Percentiles rank a stretch among this genome's conserved stretches.
Conservation (phyloP, 1,140 invertebrate genomes). For the Sinella curviseta region DNA sequence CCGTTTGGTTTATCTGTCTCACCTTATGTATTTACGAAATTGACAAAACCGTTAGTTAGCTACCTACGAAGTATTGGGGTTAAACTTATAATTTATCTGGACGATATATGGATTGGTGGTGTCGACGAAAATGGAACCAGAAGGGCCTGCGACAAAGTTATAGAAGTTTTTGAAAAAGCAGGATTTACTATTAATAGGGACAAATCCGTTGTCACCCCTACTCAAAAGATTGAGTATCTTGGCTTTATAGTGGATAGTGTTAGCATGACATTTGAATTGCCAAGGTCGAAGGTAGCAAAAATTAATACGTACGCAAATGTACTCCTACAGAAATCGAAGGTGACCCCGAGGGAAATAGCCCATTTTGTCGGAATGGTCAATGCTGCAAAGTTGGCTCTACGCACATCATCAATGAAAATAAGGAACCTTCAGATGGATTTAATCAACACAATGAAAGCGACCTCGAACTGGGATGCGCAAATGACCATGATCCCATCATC, state of each 20-base stretch:
- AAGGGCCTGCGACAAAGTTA: not conserved
- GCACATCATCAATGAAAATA: not conserved
- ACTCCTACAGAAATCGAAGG: too few relatives aligned
- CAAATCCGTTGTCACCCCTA: constrained; percentile 11
- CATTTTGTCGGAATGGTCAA: not conserved
- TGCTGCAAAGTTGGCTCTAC: not conserved
- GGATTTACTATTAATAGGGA: constrained; percentile 29
- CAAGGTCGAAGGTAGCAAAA: not conserved
- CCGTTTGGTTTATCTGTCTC: constrained; percentile 30
- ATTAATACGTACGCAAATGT: not conserved
- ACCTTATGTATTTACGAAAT: constrained; percentile 27
- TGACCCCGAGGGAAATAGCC: not conserved
- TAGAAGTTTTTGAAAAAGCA: not conserved
- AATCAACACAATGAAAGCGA: not conserved
- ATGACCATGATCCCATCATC: not conserved
- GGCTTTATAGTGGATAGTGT: not conserved
- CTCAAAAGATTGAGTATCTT: not conserved
- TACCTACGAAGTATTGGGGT: constrained; percentile 12
- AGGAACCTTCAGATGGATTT: not conserved
- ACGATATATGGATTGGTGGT: constrained; percentile 19
- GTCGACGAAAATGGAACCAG: not conserved
- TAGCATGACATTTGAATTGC: not conserved
- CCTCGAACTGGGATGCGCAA: not conserved
- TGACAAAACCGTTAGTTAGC: constrained; percentile 16
- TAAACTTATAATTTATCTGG: constrained; percentile 20